These are phyloP conservation scores for Epistrophe grossulariae DNA, from an alignment of 2,888 invertebrate genomes.

Conservation along the genomic window DNA sequence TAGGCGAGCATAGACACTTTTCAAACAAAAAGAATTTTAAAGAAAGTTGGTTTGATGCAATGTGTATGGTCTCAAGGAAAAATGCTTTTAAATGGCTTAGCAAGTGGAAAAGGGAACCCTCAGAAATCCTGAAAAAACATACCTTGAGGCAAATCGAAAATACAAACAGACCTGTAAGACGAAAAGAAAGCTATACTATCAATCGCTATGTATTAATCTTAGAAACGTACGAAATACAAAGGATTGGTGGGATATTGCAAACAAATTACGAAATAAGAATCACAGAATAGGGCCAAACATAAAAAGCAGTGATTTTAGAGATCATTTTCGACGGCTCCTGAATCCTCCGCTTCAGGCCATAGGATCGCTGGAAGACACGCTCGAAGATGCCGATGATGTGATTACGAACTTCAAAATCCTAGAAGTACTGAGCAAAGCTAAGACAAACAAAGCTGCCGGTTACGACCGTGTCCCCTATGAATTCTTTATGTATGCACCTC, in stretches of 20 bases:
- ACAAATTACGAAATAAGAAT: no score
- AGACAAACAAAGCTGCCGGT: no score
- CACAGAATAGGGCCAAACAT: no score
- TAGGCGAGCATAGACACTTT: no score
- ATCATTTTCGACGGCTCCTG: not conserved
- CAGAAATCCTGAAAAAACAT: not conserved
- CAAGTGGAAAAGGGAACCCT: slow-evolving; percentile 1
- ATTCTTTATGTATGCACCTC: not conserved
- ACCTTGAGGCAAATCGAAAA: not conserved
- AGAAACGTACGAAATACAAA: not conserved
- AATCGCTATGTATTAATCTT: not conserved
- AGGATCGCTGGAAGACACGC: not conserved
- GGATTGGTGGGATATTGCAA: not conserved
- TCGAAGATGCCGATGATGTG: not conserved
- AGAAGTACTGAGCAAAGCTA: no score
- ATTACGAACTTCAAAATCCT: not conserved
- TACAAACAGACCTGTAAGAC: not conserved
- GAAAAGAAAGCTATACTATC: not conserved
- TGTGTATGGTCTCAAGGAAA: not conserved
- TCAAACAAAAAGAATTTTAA: not conserved
- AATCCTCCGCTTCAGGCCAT: not conserved
- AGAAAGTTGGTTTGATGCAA: not conserved
- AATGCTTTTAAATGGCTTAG: slow-evolving; percentile 14
- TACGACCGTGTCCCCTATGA: no score
- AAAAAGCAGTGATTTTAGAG: no score